Percentiles rank a stretch among this genome's conserved stretches.
These are phyloP conservation scores for Myiotriccus ornatus DNA, from an alignment of 2,797 vertebrate species.

Conservation along the genomic window DNA sequence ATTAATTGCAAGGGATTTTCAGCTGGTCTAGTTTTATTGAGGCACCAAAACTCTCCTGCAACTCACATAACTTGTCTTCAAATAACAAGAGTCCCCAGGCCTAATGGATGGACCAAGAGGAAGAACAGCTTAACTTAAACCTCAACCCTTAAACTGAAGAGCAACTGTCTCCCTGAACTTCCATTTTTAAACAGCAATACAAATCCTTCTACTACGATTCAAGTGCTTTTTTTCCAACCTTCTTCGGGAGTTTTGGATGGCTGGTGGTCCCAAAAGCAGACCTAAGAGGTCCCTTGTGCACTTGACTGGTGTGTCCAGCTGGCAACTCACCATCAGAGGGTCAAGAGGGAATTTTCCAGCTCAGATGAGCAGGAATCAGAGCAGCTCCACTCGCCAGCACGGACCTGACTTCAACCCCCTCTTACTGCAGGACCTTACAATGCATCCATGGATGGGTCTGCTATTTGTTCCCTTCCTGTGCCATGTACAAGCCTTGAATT, in stretches of 20 bases:
- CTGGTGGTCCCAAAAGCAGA: not conserved
- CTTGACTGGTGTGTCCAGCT: not conserved
- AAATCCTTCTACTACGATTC: not conserved
- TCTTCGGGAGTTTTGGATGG: not conserved
- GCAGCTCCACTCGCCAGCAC: accelerated
- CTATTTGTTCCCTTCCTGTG: not conserved
- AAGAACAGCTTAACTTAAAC: not conserved
- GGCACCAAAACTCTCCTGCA: not conserved
- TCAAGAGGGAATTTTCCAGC: not conserved
- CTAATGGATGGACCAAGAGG: not conserved
- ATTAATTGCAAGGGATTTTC: not conserved
- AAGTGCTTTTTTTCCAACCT: not conserved
- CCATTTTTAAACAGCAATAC: not conserved
- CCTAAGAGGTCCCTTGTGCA: not conserved
- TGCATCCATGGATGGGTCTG: not conserved
- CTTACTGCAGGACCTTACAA: not conserved
- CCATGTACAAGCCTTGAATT: not conserved
- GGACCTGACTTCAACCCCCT: not conserved
- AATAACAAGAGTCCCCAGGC: not conserved
- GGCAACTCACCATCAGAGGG: not conserved
- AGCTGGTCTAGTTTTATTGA: not conserved
- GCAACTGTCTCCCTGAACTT: not conserved
- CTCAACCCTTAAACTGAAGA: not conserved
- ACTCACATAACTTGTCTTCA: not conserved
- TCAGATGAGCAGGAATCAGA: not conserved